Conservation (phyloP, 1,140 invertebrate genomes). For the Euschistus heros region DNA sequence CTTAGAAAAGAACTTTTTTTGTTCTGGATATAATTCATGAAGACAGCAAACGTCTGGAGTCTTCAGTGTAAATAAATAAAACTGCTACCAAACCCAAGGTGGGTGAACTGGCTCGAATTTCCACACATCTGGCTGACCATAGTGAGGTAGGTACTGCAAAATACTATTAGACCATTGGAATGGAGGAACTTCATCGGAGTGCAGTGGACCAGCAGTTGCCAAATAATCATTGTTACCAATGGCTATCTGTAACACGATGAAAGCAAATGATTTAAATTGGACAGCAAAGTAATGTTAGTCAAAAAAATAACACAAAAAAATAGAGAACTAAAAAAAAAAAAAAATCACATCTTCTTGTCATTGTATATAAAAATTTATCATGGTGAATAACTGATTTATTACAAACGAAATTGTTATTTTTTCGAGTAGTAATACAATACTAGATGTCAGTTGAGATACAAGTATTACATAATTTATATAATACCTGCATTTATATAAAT, state of each 20-base stretch:
- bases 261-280: not conserved
- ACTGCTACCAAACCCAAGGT: constrained; percentile 40
- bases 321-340: not conserved
- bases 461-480: too few relatives aligned
- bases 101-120: constrained; percentile 50
- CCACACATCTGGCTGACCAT: constrained; percentile 67
- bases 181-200: constrained; percentile 33
- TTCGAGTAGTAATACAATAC: too few relatives aligned
- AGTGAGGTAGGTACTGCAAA: constrained; percentile 41
- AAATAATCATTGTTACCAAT: constrained; percentile 20
- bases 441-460: too few relatives aligned
- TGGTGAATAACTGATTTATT: not conserved
- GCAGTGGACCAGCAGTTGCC: constrained; percentile 29
- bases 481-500: too few relatives aligned
- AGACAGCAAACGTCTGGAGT: too few relatives aligned
- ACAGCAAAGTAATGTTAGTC: not conserved
- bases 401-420: not conserved
- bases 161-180: constrained; percentile 63
- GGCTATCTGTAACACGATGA: not conserved
- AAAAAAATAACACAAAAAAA: not conserved
- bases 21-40: too few relatives aligned
- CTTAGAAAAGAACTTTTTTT: too few relatives aligned
- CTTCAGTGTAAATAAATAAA: too few relatives aligned
- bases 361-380: not conserved
- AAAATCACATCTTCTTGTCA: not conserved